These are phyloP conservation scores for Diplodus sargus DNA, from an alignment of 2,797 vertebrate genomes.

Conservation along the genomic window DNA sequence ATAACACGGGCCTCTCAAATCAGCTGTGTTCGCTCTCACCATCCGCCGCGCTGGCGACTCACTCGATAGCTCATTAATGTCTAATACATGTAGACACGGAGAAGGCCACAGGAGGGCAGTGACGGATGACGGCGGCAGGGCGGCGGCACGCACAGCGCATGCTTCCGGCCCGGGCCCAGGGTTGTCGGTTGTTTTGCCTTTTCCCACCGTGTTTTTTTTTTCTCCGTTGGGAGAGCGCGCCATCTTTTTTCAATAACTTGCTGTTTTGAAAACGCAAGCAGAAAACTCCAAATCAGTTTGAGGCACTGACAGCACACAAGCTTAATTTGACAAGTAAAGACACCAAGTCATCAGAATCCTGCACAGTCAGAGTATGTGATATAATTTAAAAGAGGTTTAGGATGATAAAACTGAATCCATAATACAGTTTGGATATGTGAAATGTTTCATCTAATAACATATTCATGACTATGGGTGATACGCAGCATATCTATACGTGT, in stretches of 20 bases:
- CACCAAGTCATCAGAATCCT: constrained; percentile 33
- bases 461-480: neutral
- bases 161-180: constrained; percentile 31
- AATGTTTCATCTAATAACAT: constrained; percentile 28
- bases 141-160: constrained; percentile 13
- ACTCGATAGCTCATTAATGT: constrained; percentile 66
- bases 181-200: constrained; percentile 15
- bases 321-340: constrained; percentile 50
- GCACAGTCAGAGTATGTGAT: constrained; percentile 19
- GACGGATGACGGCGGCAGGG: constrained; percentile 35
- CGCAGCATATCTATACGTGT: neutral
- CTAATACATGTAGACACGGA: constrained; percentile 55
- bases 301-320: constrained; percentile 25
- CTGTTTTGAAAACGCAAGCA: constrained; percentile 45
- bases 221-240: neutral
- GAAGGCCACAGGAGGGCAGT: constrained; percentile 32
- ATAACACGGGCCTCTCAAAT: constrained; percentile 60
- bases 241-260: constrained; percentile 17
- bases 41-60: constrained; percentile 36
- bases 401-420: constrained; percentile 18
- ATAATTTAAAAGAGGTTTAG: constrained; percentile 26
- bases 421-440: constrained; percentile 22
- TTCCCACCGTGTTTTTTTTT: neutral
- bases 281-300: constrained; percentile 46
- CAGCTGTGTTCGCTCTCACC: constrained; percentile 61